These are phyloP conservation scores for Tetramorium simillimum DNA, from an alignment of 1,140 invertebrate genomes.

Conservation along the genomic window DNA sequence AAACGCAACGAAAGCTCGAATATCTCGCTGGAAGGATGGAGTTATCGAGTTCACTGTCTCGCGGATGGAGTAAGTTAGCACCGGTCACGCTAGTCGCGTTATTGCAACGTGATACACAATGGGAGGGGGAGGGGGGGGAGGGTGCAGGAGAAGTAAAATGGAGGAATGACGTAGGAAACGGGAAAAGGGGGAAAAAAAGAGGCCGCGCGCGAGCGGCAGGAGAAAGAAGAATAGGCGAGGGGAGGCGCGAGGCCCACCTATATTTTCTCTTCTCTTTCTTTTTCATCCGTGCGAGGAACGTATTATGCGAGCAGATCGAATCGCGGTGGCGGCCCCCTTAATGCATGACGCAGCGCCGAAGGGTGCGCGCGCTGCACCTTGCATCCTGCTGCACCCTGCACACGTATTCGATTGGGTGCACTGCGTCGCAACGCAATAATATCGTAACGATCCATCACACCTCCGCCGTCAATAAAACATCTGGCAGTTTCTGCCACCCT, in stretches of 20 bases:
- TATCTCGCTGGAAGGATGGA: constrained; percentile 37
- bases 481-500: constrained; percentile 64
- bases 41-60: constrained; percentile 46
- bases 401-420: constrained; percentile 73
- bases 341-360: constrained; percentile 72
- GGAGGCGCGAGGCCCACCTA: not conserved
- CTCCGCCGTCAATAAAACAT: constrained; percentile 76
- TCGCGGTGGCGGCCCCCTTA: constrained; percentile 65
- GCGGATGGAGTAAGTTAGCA: constrained; percentile 8
- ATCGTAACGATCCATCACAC: constrained; percentile 78
- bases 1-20: constrained; percentile 42
- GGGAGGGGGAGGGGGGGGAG: not conserved
- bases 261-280: constrained; percentile 51
- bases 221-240: constrained; percentile 19
- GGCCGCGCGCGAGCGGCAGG: not conserved
- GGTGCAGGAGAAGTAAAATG: constrained; percentile 21
- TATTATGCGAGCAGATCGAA: constrained; percentile 74
- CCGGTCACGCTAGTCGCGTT: constrained; percentile 53
- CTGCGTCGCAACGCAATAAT: constrained; percentile 75
- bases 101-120: constrained; percentile 42
- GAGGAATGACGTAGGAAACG: constrained; percentile 26
- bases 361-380: constrained; percentile 68
- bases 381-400: constrained; percentile 70
- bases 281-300: constrained; percentile 61
- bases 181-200: not conserved